Evolutionary conservation across 1,140 invertebrate genomes (phyloP), one percentile per base, ranked within the genome.

Genomic region (Leptonema lineaticorne): DNA sequence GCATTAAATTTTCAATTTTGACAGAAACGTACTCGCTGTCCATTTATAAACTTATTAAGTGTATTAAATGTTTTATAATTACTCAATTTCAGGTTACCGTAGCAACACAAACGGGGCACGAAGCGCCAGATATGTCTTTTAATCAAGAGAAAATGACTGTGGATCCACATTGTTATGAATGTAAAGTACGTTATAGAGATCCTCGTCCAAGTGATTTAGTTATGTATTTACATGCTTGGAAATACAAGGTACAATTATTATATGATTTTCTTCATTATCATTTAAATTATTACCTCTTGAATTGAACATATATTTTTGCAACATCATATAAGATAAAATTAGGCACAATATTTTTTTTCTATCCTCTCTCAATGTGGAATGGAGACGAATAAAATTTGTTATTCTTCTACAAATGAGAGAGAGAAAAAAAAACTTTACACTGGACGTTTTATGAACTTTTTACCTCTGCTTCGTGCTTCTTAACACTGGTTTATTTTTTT

Each of bases 151-250:
- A 91, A 78, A 86, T 93, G 78, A 89, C 89, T 0, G 82, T 89
- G 2, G 94, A 97, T 76, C 87, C 89, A 2, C 89, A 95, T 76
- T 98, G 96, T 82, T 92, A 92, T 77, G 93, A 96, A 78, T 98
- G 96, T 79, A 92, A 93, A 78, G 90, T 94, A 11, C 86, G 92
- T 59, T 97, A 94, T 81, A 83, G 91, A 66, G 95, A 98, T 78
- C 95, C 96, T 0, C 90, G 91, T 66, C 91, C 93, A 0, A 87
- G 90, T 68, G 93, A 97, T 77, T 84, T 98, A 16, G 89, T 96
- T 66, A 96, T 98, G 92, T 97, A 95, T 79, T 85, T 98, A 14
- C 96, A 98, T 80, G 95, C 95, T 16, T 93, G 94, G 86, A 92
- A 90, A 75, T 97, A 97, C 78, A 90, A 89, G 83, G 91, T 88